phyloP scores from a whole-genome alignment of 2,113 vertebrate genomes.

The Siniperca chuatsi region DNA sequence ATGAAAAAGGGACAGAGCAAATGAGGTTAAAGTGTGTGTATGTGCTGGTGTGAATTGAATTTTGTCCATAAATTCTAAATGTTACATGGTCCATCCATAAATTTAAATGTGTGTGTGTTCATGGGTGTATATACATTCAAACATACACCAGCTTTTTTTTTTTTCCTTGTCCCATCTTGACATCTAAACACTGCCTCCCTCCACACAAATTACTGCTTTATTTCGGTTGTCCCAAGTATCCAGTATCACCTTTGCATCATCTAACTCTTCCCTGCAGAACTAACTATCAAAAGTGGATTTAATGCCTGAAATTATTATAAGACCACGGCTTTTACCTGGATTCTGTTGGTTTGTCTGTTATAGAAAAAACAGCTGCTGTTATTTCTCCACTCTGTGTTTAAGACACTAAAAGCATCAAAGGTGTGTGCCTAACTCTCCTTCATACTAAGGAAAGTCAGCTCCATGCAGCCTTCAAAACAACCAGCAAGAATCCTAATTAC shows the following conservation, averaged over 20 bases:
- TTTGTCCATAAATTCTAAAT: neutral
- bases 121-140: neutral
- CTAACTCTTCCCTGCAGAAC: too few relatives aligned
- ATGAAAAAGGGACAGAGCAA: neutral
- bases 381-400: too few relatives aligned
- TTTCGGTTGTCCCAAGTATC: neutral
- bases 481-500: constrained; percentile 28
- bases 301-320: too few relatives aligned
- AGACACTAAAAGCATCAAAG: too few relatives aligned
- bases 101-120: neutral
- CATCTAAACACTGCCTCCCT: neutral
- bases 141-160: neutral
- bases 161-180: neutral
- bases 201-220: neutral
- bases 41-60: neutral
- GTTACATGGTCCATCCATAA: neutral
- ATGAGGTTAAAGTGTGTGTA: neutral
- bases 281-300: too few relatives aligned
- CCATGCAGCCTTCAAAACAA: neutral
- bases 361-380: too few relatives aligned
- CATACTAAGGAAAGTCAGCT: neutral
- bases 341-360: too few relatives aligned
- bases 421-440: neutral
- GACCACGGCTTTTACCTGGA: too few relatives aligned
- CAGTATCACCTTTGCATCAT: too few relatives aligned